Percentiles rank a stretch among this genome's conserved stretches.
Conservation (phyloP, 2,113 vertebrate species). For the Amphiprion ocellaris region DNA sequence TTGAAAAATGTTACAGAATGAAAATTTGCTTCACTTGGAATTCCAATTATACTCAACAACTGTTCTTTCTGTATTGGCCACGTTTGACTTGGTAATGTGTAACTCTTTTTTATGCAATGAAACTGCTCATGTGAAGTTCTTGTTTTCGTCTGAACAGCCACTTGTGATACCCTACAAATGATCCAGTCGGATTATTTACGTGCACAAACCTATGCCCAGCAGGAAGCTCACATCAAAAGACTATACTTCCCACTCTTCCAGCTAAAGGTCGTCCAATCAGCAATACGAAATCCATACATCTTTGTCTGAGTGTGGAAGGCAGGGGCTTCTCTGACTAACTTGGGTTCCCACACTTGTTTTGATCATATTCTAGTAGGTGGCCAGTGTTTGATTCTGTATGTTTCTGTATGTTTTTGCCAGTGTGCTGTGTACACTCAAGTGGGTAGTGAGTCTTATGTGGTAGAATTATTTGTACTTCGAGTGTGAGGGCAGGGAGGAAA, state of each 20-base stretch:
- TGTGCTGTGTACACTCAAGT: conserved; percentile 43
- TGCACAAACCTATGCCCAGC: conserved; percentile 54
- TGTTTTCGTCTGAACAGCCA: conserved; percentile 29
- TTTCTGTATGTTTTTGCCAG: conserved; percentile 54
- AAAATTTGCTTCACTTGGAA: neutral
- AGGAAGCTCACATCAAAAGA: conserved; percentile 67
- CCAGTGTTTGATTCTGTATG: conserved; percentile 54
- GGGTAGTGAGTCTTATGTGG: conserved; percentile 52
- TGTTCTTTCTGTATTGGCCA: neutral
- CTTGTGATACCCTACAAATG: conserved; percentile 22
- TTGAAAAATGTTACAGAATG: neutral
- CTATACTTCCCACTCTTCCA: conserved; percentile 47
- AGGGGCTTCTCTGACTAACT: conserved; percentile 44
- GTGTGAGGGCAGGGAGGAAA: conserved; percentile 69
- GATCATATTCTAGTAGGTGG: conserved; percentile 60
- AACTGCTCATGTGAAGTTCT: neutral
- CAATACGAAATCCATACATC: conserved; percentile 53
- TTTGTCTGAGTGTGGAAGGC: conserved; percentile 34
- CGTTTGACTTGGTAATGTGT: neutral
- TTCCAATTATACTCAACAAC: neutral
- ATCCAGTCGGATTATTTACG: conserved; percentile 62
- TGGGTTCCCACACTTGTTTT: conserved; percentile 62
- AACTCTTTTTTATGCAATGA: neutral
- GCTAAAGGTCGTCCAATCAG: conserved; percentile 59
- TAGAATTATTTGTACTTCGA: conserved; percentile 69